These are phyloP conservation scores for Drosophila kurseongensis DNA, from an alignment of 1,140 invertebrate species.

Conservation along the genomic window DNA sequence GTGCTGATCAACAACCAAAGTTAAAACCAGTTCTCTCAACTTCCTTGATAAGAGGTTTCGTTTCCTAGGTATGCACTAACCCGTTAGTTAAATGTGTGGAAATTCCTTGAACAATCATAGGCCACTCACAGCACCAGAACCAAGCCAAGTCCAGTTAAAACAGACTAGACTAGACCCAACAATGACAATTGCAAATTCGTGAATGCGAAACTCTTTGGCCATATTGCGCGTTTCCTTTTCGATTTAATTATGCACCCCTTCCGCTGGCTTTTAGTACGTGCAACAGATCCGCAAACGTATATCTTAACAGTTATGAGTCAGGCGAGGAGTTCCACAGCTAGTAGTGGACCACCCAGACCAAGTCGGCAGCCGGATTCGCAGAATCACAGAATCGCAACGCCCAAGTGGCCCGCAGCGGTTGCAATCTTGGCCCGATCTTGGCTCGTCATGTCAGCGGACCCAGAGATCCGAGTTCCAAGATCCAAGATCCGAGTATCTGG, in stretches of 20 bases:
- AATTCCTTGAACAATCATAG: slow-evolving; percentile 22
- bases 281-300: slow-evolving; percentile 41
- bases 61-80: slow-evolving; percentile 27
- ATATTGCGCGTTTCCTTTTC: slow-evolving; percentile 68
- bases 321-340: slow-evolving; percentile 23
- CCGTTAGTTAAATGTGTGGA: slow-evolving; percentile 47
- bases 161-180: slow-evolving; percentile 21
- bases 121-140: slow-evolving; percentile 7
- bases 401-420: slow-evolving; percentile 38
- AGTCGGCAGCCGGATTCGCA: slow-evolving; percentile 39
- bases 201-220: slow-evolving; percentile 56
- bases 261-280: slow-evolving; percentile 28
- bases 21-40: slow-evolving; percentile 14
- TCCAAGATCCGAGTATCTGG: slow-evolving; percentile 29
- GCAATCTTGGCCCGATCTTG: slow-evolving; percentile 45
- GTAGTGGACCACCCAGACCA: slow-evolving; percentile 40
- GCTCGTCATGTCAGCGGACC: slow-evolving; percentile 41
- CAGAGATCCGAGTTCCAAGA: slow-evolving; percentile 18
- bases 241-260: slow-evolving; percentile 68
- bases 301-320: slow-evolving; percentile 30
- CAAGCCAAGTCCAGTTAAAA: slow-evolving; percentile 5
- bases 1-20: background rate
- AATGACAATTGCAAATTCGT: slow-evolving; percentile 68
- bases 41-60: slow-evolving; percentile 38
- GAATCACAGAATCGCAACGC: slow-evolving; percentile 43